Evolutionary conservation across 2,113 vertebrate genomes (phyloP), one percentile per base, ranked within the genome.

Genomic region (Catagonus wagneri): DNA sequence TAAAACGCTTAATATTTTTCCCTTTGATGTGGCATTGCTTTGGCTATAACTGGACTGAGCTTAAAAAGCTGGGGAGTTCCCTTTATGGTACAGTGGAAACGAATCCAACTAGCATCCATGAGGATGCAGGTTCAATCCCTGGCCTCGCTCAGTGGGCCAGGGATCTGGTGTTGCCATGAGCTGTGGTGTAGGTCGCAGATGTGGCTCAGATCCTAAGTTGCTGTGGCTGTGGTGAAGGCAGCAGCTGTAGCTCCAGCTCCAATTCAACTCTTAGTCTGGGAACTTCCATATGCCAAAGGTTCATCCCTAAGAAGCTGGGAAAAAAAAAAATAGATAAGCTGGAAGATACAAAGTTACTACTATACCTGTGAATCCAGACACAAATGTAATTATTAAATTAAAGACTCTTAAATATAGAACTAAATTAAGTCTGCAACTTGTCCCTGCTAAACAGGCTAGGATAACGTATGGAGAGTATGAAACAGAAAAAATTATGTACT

Each of bases 331-430:
- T 56, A 79, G 54, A 65, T 50, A 65, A 94, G 88, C 23, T 81
- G 11, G 23, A 87, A 88, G 16, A 84, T 34, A 89, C 4, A 72
- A 86, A 81, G 39, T 84, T 80, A 94, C 6, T 65, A 95, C 60
- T 29, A 2, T 81, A 72, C 58, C 32, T 86, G 34, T 92, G 60
- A 72, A 13, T 76, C 72, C 88, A 36, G 50, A 54, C 17, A 96
- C 39, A 93, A 83, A 92, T 92, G 7, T 56, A 85, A 83, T 79
- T 76, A 89, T 56, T 92, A 66, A 85, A 65, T 9, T 58, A 85
- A 91, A 84, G 81, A 91, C 16, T 19, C 2, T 36, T 93, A 32
- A 84, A 78, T 68, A 72, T 20, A 90, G 34, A 90, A 91, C 9
- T 83, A 93, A 89, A 90, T 54, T 83, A 90, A 80, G 76, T 17